phyloP scores from a whole-genome alignment of 2,888 invertebrate genomes.

The Andrena hattorfiana region DNA sequence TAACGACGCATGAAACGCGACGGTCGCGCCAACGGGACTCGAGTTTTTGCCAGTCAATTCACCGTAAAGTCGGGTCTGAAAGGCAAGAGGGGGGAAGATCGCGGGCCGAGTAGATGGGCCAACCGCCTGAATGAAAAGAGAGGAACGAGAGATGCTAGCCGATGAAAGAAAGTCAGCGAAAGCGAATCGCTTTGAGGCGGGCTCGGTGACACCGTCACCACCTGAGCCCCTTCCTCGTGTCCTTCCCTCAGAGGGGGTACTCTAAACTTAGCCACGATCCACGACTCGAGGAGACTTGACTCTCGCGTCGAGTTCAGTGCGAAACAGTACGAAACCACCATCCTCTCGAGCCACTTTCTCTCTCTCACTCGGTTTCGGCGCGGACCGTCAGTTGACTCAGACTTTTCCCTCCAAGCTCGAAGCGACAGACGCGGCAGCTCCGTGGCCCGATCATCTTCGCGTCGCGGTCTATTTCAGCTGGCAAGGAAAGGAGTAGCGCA shows the following conservation, averaged over 20 bases:
- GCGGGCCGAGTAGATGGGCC: neutral
- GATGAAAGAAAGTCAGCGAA: slow-evolving; percentile 53
- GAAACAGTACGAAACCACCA: slow-evolving; percentile 77
- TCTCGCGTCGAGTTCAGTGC: slow-evolving; percentile 72
- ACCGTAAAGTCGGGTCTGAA: neutral
- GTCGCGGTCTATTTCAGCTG: neutral
- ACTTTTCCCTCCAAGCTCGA: neutral
- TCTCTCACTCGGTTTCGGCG: slow-evolving; percentile 22
- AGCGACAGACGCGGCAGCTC: neutral
- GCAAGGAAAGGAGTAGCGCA: neutral
- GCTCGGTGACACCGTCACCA: slow-evolving; percentile 48
- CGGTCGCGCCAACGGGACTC: neutral
- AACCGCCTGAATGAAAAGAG: neutral
- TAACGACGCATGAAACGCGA: neutral
- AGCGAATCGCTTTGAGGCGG: slow-evolving; percentile 36
- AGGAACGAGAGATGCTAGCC: neutral
- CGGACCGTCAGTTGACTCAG: neutral
- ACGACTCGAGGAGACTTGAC: slow-evolving; percentile 69
- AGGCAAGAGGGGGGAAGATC: neutral
- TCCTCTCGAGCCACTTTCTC: slow-evolving; percentile 75
- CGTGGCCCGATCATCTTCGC: neutral
- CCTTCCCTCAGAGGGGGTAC: slow-evolving; percentile 54
- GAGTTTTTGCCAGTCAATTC: neutral
- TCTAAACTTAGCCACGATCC: slow-evolving; percentile 79
- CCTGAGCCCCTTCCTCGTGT: slow-evolving; percentile 51